A percentile compares a stretch with the other conserved stretches of the same genome.
Evolutionary conservation across 2,113 vertebrate species (phyloP).

Genomic region (Gavia stellata): DNA sequence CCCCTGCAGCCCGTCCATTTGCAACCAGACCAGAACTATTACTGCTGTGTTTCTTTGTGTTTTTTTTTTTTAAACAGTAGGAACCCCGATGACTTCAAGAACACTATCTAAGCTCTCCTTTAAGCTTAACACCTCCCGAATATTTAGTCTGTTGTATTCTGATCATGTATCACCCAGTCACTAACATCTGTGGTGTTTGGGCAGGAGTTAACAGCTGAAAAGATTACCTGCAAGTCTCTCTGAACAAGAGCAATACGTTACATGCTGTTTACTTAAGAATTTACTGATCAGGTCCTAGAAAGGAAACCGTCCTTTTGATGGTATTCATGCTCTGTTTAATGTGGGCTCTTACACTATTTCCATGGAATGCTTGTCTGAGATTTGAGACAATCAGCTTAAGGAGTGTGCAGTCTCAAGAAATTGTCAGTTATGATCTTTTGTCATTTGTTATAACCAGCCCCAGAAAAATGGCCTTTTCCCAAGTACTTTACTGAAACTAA

Average conservation of each 20-base stretch:
- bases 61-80: background rate
- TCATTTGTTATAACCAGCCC: background rate
- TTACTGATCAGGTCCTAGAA: background rate
- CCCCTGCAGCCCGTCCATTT: background rate
- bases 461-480: background rate
- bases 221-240: background rate
- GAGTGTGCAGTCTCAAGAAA: background rate
- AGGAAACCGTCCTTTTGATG: background rate
- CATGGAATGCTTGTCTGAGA: background rate
- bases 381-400: background rate
- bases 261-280: slow-evolving; percentile 5
- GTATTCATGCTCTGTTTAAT: background rate
- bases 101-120: background rate
- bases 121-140: background rate
- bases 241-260: background rate
- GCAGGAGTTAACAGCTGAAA: background rate
- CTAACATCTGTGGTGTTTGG: background rate
- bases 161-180: background rate
- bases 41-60: background rate
- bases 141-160: background rate
- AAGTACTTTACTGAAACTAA: background rate
- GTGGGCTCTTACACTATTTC: background rate
- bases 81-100: background rate
- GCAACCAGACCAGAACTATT: background rate
- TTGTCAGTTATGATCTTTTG: background rate